A percentile compares a stretch with the other conserved stretches of the same genome.
phyloP scores from a whole-genome alignment of 1,140 invertebrate species.

The Dendroctonus valens region DNA sequence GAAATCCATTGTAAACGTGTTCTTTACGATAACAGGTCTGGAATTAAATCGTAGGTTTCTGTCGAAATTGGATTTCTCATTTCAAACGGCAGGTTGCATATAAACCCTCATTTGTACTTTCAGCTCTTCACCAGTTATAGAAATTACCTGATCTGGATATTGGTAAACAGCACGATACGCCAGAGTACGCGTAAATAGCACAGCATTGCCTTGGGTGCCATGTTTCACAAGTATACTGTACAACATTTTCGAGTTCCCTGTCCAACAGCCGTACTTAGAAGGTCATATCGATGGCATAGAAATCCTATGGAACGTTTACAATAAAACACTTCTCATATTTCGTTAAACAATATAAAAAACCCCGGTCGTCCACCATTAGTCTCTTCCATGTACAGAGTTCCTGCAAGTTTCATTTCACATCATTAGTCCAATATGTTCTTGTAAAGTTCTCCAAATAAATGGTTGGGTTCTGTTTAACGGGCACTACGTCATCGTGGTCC shows the following conservation, averaged over 20 bases:
- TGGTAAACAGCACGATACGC: constrained; percentile 90
- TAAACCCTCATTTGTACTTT: not conserved
- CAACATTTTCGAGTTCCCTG: constrained; percentile 57
- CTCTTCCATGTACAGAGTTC: constrained; percentile 87
- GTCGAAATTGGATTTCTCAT: too few species aligned
- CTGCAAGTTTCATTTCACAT: constrained; percentile 60
- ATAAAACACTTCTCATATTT: too few species aligned
- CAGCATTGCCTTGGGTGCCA: constrained; percentile 83
- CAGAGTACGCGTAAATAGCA: constrained; percentile 86
- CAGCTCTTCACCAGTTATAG: not conserved
- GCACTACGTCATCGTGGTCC: constrained; percentile 56
- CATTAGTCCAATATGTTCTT: constrained; percentile 60
- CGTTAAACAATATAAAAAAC: constrained; percentile 52
- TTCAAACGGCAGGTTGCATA: too few species aligned
- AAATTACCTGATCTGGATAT: constrained; percentile 86
- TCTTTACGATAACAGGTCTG: too few species aligned
- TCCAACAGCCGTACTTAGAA: constrained; percentile 82
- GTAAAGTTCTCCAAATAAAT: constrained; percentile 65
- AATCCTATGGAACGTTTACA: constrained; percentile 58
- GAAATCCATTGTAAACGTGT: too few species aligned
- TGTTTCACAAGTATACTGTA: constrained; percentile 79
- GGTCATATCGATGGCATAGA: constrained; percentile 73
- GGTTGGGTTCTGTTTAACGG: constrained; percentile 60
- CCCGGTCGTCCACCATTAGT: constrained; percentile 85
- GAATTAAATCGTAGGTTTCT: too few species aligned